These are phyloP conservation scores for Manacus vitellinus DNA, from an alignment of 2,113 vertebrate species.

Conservation along the genomic window DNA sequence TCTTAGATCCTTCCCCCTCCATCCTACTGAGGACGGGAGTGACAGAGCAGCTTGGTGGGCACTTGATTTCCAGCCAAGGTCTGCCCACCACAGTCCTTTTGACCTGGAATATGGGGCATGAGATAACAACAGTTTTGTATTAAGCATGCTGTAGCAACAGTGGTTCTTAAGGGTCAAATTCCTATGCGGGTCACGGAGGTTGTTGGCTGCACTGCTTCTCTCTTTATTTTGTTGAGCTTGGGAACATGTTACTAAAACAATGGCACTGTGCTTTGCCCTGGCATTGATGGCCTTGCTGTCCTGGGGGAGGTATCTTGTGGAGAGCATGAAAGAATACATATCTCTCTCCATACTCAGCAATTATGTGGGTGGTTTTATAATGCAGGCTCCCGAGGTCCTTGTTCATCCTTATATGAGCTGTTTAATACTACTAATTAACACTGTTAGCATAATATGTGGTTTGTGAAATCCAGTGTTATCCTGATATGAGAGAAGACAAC, in stretches of 20 bases:
- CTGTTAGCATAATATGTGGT: not conserved
- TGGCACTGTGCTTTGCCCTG: not conserved
- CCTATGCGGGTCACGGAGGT: not conserved
- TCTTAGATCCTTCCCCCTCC: not conserved
- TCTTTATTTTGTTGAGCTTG: not conserved
- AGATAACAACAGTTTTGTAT: not conserved
- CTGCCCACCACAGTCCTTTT: not conserved
- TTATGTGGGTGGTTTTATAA: not conserved
- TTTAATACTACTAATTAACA: not conserved
- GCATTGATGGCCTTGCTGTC: not conserved
- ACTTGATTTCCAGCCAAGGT: not conserved
- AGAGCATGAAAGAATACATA: not conserved
- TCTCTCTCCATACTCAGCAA: not conserved
- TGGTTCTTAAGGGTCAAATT: not conserved
- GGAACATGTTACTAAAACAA: not conserved
- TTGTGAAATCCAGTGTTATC: not conserved
- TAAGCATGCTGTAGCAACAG: not conserved
- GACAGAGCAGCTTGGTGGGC: not conserved
- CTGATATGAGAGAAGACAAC: not conserved
- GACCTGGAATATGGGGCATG: not conserved
- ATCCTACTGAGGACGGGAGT: not conserved
- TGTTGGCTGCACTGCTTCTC: not conserved
- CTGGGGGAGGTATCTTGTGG: not conserved
- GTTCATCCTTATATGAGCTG: not conserved
- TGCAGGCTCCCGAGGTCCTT: not conserved